phyloP scores from a whole-genome alignment of 2,797 vertebrate species.

The Microchirus variegatus region DNA sequence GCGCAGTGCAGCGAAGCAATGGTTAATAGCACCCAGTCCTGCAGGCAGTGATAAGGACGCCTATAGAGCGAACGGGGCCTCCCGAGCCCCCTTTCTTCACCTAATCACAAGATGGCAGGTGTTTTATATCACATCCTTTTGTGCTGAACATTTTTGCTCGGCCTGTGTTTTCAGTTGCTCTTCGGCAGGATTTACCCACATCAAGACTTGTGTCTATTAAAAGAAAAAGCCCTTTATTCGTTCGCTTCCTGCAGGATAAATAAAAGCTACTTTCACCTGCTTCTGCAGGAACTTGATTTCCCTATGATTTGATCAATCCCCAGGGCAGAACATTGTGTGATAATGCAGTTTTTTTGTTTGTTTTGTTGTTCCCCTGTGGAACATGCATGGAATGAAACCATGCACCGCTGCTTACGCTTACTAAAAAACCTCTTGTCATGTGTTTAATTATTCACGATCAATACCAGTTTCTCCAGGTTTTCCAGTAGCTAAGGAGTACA shows the following conservation, averaged over 20 bases:
- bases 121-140: conserved; percentile 69
- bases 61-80: conserved; percentile 43
- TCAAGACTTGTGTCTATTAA: conserved; percentile 59
- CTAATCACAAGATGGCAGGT: conserved; percentile 69
- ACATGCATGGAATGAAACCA: conserved; percentile 34
- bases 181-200: conserved; percentile 43
- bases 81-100: conserved; percentile 43
- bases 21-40: conserved; percentile 67
- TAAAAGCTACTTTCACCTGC: conserved; percentile 33
- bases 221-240: conserved; percentile 29
- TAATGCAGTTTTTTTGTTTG: conserved; percentile 29
- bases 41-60: conserved; percentile 71
- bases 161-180: conserved; percentile 57
- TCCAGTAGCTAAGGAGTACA: conserved; percentile 36
- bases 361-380: conserved; percentile 28
- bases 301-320: conserved; percentile 32
- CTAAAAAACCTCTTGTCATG: conserved; percentile 29
- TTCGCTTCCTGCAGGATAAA: conserved; percentile 35
- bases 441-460: conserved; percentile 55
- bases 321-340: conserved; percentile 11
- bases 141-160: conserved; percentile 55
- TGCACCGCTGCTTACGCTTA: conserved; percentile 5
- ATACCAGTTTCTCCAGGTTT: conserved; percentile 33
- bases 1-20: conserved; percentile 34
- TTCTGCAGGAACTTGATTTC: conserved; percentile 31